These are phyloP conservation scores for Myotis myotis DNA, from an alignment of 2,797 vertebrate species.

Conservation along the genomic window DNA sequence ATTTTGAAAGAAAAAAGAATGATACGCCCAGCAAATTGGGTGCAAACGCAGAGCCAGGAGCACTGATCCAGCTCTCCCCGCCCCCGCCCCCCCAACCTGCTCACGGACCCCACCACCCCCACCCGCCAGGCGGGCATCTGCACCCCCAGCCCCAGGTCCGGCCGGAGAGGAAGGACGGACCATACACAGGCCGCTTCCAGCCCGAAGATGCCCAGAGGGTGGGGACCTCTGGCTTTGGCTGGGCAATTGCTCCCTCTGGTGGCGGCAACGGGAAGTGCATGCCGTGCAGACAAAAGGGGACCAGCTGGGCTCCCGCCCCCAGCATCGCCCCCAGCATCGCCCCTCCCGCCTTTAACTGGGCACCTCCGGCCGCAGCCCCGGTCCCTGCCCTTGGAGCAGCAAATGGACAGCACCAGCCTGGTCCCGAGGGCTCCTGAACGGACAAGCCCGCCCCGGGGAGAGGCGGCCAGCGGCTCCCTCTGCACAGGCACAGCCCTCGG, in stretches of 20 bases:
- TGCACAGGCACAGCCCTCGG: not conserved
- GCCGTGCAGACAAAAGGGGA: slow-evolving; percentile 57
- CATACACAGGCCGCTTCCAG: not conserved
- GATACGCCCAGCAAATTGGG: not conserved
- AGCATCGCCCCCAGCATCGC: not conserved
- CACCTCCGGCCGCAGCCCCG: not conserved
- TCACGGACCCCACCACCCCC: not conserved
- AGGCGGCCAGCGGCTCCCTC: not conserved
- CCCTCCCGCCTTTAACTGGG: accelerated
- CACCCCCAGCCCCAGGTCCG: not conserved
- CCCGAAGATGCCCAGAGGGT: not conserved
- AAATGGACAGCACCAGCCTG: not conserved
- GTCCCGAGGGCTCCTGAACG: not conserved
- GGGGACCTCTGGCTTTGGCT: slow-evolving; percentile 33
- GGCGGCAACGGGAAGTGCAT: not conserved
- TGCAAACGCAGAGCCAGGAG: not conserved
- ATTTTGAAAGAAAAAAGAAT: too few relatives aligned
- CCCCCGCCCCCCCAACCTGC: not conserved
- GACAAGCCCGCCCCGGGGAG: not conserved
- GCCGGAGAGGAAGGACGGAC: too few relatives aligned
- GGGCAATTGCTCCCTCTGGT: slow-evolving; percentile 59
- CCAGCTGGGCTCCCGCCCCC: not conserved
- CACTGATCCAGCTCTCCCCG: not conserved
- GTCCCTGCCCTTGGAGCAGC: not conserved
- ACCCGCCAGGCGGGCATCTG: too few relatives aligned